Conservation (phyloP, 2,113 vertebrate genomes). For the Hippocampus zosterae region DNA sequence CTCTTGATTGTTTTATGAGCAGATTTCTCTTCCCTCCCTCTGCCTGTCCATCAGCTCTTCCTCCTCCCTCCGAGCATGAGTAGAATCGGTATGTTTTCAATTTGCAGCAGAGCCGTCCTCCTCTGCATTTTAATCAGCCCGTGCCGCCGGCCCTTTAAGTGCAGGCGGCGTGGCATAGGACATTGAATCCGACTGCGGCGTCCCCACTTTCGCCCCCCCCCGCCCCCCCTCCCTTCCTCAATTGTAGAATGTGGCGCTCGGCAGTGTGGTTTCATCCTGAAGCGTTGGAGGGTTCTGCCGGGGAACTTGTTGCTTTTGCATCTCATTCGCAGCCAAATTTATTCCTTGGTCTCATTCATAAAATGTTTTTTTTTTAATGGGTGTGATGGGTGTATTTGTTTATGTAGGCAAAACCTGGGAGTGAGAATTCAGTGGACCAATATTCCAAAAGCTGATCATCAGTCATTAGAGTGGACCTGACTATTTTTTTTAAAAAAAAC, state of each 20-base stretch:
- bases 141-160: conserved; percentile 53
- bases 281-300: background rate
- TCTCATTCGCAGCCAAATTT: background rate
- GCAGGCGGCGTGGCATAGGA: conserved; percentile 15
- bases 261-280: conserved; percentile 1
- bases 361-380: background rate
- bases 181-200: conserved; percentile 2
- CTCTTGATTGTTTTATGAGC: conserved; percentile 8
- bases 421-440: background rate
- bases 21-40: conserved; percentile 3
- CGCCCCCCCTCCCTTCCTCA: background rate
- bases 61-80: conserved; percentile 53
- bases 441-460: background rate
- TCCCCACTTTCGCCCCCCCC: background rate
- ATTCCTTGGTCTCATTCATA: background rate
- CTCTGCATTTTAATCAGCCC: conserved; percentile 67
- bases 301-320: conserved; percentile 3
- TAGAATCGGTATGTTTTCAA: conserved; percentile 68
- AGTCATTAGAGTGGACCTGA: background rate
- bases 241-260: background rate
- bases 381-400: background rate
- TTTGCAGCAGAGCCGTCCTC: conserved; percentile 68
- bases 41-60: conserved; percentile 19
- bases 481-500: too few relatives aligned
- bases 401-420: background rate